phyloP scores from a whole-genome alignment of 2,113 vertebrate genomes.

The Pontoporia blainvillei region DNA sequence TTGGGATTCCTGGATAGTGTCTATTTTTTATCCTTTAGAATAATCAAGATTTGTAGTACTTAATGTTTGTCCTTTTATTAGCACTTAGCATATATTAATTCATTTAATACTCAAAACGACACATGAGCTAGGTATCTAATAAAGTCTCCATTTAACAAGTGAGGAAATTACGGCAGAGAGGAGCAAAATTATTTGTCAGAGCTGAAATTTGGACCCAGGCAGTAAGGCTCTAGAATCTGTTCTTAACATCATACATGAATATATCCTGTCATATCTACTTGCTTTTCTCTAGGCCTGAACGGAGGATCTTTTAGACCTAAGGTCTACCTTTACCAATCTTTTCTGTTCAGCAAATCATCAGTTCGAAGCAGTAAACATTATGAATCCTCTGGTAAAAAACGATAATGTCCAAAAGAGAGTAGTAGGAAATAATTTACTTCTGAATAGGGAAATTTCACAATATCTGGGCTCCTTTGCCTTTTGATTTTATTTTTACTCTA shows the following conservation, averaged over 20 bases:
- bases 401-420: neutral
- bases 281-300: neutral
- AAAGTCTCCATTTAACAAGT: neutral
- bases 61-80: neutral
- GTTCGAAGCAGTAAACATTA: neutral
- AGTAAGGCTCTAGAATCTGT: neutral
- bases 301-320: neutral
- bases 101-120: neutral
- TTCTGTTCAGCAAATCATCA: neutral
- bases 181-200: neutral
- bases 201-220: neutral
- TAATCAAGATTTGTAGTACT: neutral
- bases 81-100: neutral
- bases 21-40: neutral
- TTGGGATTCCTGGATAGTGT: neutral
- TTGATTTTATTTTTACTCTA: conserved; percentile 55
- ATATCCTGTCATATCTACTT: neutral
- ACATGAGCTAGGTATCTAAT: neutral
- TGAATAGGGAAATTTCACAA: neutral
- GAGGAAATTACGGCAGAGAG: neutral
- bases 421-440: neutral
- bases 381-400: neutral
- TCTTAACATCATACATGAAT: neutral
- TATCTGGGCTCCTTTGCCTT: neutral
- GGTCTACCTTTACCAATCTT: neutral